Percentiles rank a stretch among this genome's conserved stretches.
Evolutionary conservation across 2,888 invertebrate species (phyloP).

Genomic region (Drosophila quinaria): DNA sequence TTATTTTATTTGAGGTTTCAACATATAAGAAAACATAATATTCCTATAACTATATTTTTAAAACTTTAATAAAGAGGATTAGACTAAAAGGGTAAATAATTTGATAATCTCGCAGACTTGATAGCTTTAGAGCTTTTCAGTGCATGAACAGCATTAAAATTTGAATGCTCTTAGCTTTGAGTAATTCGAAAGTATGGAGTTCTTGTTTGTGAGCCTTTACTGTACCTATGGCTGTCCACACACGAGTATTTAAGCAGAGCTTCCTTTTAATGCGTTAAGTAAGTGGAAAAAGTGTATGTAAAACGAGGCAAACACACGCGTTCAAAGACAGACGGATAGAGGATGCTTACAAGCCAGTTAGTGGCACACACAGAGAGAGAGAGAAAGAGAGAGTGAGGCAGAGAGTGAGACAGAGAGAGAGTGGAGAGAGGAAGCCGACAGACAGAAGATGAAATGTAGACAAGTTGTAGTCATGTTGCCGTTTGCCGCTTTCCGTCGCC

Average conservation of each 20-base stretch:
- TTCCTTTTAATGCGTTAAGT: slow-evolving; percentile 69
- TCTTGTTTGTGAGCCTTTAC: neutral
- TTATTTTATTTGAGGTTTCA: no score
- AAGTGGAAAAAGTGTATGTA: slow-evolving; percentile 72
- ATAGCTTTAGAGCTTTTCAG: no score
- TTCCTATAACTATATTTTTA: no score
- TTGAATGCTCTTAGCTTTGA: no score
- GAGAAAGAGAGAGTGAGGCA: neutral
- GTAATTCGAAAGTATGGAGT: neutral
- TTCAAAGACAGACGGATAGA: slow-evolving; percentile 8
- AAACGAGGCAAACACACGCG: slow-evolving; percentile 24
- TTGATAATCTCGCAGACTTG: no score
- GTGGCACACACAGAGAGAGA: neutral
- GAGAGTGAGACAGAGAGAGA: slow-evolving; percentile 3
- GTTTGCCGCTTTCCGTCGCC: slow-evolving; percentile 53
- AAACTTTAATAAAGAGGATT: no score
- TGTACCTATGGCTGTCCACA: neutral
- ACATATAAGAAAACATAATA: no score
- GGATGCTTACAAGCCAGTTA: slow-evolving; percentile 44
- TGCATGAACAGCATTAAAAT: no score
- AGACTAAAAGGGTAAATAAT: no score
- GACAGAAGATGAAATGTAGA: slow-evolving; percentile 73
- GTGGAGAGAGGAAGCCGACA: slow-evolving; percentile 16
- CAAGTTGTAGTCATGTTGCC: slow-evolving; percentile 77
- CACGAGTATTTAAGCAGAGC: slow-evolving; percentile 17